Base-by-base conservation (phyloP, 2,797 vertebrate genomes). In the Etheostoma perlongum region DNA sequence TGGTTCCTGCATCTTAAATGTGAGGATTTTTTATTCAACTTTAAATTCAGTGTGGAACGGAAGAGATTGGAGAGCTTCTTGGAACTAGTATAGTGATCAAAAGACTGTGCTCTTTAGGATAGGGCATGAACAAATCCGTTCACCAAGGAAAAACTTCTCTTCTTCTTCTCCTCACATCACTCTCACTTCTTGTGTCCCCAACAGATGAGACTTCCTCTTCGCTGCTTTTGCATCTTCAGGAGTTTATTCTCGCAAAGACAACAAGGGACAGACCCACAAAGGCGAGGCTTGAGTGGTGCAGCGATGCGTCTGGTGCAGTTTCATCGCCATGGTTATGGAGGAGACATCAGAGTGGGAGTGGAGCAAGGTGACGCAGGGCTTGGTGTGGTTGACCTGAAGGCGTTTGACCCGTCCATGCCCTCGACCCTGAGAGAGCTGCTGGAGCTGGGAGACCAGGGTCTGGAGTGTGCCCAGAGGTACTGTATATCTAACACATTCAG, bases 281-380 rank as follows among this genome's bases (percentile, higher is more conserved):
- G 89, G 60, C 78, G 91, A 21, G 30, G 40, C 53, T 0, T 89
- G 53, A 88, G 81, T 6, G 72, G 85, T 23, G 86, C 77, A 68
- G 85, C 84, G 2, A 97, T 99, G 97, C 95, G 97, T 36, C 86
- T 99, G 83, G 93, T 97, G 62, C 97, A 99, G 94, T 98, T 98
- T 87, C 87, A 83, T 72, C 85, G 78, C 2, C 63, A 44, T 19
- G 88, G 89, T 1, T 91, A 91, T 0, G 80, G 89, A 53, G 91
- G 89, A 0, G 78, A 84, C 27, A 16, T 93, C 63, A 80, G 92
- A 49, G 91, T 99, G 42, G 98, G 97, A 7, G 92, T 98, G 85
- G 97, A 99, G 90, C 89, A 87, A n/a, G 88, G 80, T 6, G 67
- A 47, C 0, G 90, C 89, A 1, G 95, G 95, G 0, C 93, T 94